These are phyloP conservation scores for Alosa alosa DNA, from an alignment of 2,113 vertebrate species.

Conservation along the genomic window DNA sequence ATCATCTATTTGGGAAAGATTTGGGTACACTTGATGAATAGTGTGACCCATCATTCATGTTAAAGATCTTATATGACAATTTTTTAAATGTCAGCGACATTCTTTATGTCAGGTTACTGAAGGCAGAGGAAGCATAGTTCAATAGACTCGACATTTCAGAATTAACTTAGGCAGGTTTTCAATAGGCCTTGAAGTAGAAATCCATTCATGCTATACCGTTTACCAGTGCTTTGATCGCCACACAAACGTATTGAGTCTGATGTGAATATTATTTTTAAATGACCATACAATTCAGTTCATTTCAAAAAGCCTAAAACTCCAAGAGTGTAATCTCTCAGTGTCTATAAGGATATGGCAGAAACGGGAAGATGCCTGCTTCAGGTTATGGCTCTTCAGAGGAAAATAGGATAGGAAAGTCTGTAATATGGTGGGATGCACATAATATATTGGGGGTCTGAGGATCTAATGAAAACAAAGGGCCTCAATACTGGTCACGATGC, in stretches of 20 bases:
- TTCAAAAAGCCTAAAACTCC: not conserved
- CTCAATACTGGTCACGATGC: not conserved
- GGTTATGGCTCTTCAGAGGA: not conserved
- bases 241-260: not conserved
- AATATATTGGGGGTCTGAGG: not conserved
- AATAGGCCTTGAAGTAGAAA: not conserved
- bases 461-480: not conserved
- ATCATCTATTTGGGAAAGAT: not conserved
- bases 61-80: not conserved
- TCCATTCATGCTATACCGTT: not conserved
- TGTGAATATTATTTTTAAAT: not conserved
- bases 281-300: not conserved
- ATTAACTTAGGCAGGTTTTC: not conserved
- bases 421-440: not conserved
- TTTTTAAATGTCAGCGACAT: not conserved
- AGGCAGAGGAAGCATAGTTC: not conserved
- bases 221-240: not conserved
- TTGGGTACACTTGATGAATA: not conserved
- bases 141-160: not conserved
- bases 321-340: not conserved
- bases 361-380: not conserved
- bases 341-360: not conserved
- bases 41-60: not conserved
- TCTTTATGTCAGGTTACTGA: not conserved
- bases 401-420: not conserved